Base-by-base conservation (phyloP, 2,888 invertebrate species). In the Chalcosyrphus nemorum region DNA sequence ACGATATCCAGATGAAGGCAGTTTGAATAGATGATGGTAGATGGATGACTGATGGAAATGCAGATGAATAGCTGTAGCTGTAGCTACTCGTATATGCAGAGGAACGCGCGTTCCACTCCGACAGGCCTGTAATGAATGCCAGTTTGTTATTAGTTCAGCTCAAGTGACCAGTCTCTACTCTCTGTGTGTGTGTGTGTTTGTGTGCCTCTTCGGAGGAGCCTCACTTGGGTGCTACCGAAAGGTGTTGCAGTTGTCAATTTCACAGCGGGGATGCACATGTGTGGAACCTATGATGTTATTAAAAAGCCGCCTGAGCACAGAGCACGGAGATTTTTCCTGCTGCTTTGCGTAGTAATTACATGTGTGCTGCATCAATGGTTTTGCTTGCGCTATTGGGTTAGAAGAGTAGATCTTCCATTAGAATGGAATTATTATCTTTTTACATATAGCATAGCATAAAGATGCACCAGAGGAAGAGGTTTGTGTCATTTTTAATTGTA, bases 171-270 rank as follows among this genome's bases (percentile, higher is more conserved):
- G n/a, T n/a, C n/a, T n/a, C n/a, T n/a, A n/a, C n/a, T n/a, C n/a
- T n/a, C n/a, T n/a, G n/a, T n/a, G n/a, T n/a, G n/a, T n/a, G n/a
- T n/a, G n/a, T n/a, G n/a, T n/a, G 21, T 13, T 32, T 54, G 43
- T 61, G 43, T 61, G 32, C 15, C 47, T 27, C 15, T 47, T 38
- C 45, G 41, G 11, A 17, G 32, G n/a, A n/a, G n/a, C n/a, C 38
- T 3, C 38, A 5, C 35, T 17, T 45, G 43, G 61, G 35, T 52
- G 35, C 77, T 29, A 77, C 56, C 43, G 80, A 80, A 75, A 84
- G 80, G 84, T 84, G 84, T 84, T 84, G 84, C 80, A 80, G 80
- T 84, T 84, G 84, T 84, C 84, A 84, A 84, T 84, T 84, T 84
- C 84, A 80, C 84, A 56, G 84, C 75, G 80, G 80, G 80, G 63